Conservation (phyloP, 2,888 invertebrate species). For the Spodoptera exigua region DNA sequence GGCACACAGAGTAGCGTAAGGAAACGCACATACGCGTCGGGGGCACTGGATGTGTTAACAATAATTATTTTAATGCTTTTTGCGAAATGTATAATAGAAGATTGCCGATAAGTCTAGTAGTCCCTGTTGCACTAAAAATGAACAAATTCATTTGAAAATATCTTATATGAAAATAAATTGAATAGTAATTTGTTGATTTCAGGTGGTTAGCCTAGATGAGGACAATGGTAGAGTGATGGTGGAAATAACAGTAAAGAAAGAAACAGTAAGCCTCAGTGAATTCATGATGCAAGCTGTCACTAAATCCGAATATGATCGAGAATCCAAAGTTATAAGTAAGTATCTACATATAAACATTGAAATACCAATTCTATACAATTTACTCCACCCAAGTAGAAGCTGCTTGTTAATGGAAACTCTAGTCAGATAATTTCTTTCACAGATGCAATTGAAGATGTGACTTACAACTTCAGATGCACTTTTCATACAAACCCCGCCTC, state of each 20-base stretch:
- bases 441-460: constrained; percentile 70
- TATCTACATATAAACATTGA: constrained; percentile 10
- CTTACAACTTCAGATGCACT: constrained; percentile 64
- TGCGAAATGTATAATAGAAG: no score
- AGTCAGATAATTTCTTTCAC: constrained; percentile 61
- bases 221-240: constrained; percentile 94
- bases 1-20: no score
- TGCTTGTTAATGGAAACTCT: constrained; percentile 17
- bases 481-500: constrained; percentile 58
- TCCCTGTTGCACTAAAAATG: no score
- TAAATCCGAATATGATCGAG: constrained; percentile 93
- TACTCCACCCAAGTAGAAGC: constrained; percentile 53
- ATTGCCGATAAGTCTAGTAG: no score
- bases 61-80: no score
- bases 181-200: constrained; percentile 27
- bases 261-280: constrained; percentile 93
- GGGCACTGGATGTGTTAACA: no score
- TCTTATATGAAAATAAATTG: no score
- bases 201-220: constrained; percentile 95
- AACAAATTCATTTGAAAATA: no score
- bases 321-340: constrained; percentile 96
- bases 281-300: constrained; percentile 93
- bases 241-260: constrained; percentile 92
- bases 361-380: not conserved
- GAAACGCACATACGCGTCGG: no score